Base-by-base conservation (phyloP, 2,888 invertebrate genomes). In the Octodonta nipae region DNA sequence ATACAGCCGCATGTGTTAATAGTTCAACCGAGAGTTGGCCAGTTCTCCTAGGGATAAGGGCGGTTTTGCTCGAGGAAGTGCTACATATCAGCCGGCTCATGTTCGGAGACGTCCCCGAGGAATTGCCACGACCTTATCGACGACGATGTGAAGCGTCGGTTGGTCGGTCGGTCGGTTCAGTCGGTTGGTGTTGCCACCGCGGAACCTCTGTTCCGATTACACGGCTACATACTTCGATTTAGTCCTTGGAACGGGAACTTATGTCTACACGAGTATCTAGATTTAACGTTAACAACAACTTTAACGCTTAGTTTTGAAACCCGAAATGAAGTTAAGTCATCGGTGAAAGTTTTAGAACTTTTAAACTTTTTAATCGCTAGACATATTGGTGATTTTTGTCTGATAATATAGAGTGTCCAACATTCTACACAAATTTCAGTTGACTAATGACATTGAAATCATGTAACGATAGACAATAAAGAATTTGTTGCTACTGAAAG, bases 151-250 rank as follows among this genome's bases (percentile, higher is more conserved):
- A 20, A 20, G 7, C n/a, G 20, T n/a, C n/a, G 20, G 7, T 20
- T n/a, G 7, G n/a, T 3, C 22, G 22, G n/a, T n/a, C n/a, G n/a
- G n/a, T n/a, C n/a, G n/a, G n/a, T n/a, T n/a, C n/a, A n/a, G n/a
- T n/a, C n/a, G 11, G 22, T 20, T n/a, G 6, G 6, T n/a, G 20
- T 20, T 20, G 20, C 22, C 53, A 45, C 49, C 50, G 49, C 52
- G 51, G 53, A 3, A 54, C 56, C 56, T 51, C 53, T 56, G 57
- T 55, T 55, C 51, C 57, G 57, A 58, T 59, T 58, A 58, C 58
- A 58, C 56, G 58, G 58, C 47, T 54, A 55, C 55, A 55, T 50
- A 49, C 50, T 46, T 52, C 49, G 55, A 54, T 54, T 51, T 52
- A 52, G 52, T 55, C 51, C 50, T 45, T 48, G 51, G 52, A 47